Percentiles rank a stretch among this genome's conserved stretches.
Conservation (phyloP, 1,140 invertebrate genomes). For the Nephila pilipes region DNA sequence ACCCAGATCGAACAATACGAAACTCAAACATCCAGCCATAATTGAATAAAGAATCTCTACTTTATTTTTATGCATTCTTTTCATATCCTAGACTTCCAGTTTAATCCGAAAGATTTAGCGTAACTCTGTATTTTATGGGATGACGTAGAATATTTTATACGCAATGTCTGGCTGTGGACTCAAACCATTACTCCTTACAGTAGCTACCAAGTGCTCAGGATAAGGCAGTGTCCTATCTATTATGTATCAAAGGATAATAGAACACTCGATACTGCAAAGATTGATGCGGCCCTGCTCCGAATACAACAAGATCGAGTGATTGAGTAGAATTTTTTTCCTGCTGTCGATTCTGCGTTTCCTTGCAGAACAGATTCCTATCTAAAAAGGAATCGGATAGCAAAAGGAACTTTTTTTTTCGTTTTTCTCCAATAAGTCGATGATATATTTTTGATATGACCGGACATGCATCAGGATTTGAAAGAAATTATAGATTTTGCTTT, state of each 20-base stretch:
- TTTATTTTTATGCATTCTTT: background rate
- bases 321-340: conserved; percentile 29
- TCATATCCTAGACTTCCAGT: background rate
- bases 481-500: conserved; percentile 70
- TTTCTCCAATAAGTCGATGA: conserved; percentile 73
- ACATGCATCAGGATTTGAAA: conserved; percentile 72
- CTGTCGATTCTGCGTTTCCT: background rate
- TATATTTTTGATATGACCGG: conserved; percentile 70
- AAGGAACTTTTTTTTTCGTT: background rate
- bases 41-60: background rate
- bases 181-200: background rate
- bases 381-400: conserved; percentile 40
- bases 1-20: too few relatives aligned
- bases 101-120: background rate
- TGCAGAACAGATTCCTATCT: conserved; percentile 37
- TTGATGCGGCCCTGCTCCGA: conserved; percentile 53
- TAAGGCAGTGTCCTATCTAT: conserved; percentile 61
- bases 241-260: conserved; percentile 71
- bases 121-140: background rate
- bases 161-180: background rate
- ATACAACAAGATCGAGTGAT: conserved; percentile 67
- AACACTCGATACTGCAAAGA: conserved; percentile 73
- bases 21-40: background rate
- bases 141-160: background rate
- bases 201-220: conserved; percentile 44